These are phyloP conservation scores for Eubucco bourcierii DNA, from an alignment of 2,113 vertebrate species.

Conservation along the genomic window DNA sequence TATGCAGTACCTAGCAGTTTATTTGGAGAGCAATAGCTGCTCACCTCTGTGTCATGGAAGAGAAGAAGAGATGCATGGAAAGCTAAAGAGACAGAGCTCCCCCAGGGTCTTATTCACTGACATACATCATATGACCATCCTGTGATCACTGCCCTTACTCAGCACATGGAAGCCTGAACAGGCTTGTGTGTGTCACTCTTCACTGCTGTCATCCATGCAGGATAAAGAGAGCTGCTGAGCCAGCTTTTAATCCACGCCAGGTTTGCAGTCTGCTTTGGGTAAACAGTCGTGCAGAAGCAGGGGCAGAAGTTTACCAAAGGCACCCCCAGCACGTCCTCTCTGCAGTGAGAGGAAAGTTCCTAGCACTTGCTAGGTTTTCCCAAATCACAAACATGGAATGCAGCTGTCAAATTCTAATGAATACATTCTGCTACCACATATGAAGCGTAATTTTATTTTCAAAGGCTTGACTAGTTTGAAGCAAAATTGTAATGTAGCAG, in stretches of 20 bases:
- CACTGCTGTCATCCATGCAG: neutral
- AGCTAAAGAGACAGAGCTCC: neutral
- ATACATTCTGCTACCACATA: neutral
- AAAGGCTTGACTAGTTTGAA: neutral
- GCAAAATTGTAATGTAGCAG: neutral
- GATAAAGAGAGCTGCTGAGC: conserved; percentile 33
- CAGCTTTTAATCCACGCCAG: conserved; percentile 19
- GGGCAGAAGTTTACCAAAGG: neutral
- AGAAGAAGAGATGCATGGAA: neutral
- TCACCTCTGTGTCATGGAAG: neutral
- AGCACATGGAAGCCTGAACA: conserved; percentile 38
- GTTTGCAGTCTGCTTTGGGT: conserved; percentile 9
- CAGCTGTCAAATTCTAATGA: neutral
- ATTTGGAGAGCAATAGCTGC: neutral
- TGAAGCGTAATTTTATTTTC: neutral
- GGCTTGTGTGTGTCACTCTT: neutral
- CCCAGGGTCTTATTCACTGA: neutral
- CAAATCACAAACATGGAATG: neutral
- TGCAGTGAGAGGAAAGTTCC: neutral
- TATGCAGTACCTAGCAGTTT: neutral
- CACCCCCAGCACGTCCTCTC: neutral
- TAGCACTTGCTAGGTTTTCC: neutral
- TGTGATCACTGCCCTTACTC: conserved; percentile 34
- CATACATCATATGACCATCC: neutral
- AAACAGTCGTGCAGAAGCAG: neutral